Conservation (phyloP, 2,888 invertebrate genomes). For the Caenorhabditis panamensis region DNA sequence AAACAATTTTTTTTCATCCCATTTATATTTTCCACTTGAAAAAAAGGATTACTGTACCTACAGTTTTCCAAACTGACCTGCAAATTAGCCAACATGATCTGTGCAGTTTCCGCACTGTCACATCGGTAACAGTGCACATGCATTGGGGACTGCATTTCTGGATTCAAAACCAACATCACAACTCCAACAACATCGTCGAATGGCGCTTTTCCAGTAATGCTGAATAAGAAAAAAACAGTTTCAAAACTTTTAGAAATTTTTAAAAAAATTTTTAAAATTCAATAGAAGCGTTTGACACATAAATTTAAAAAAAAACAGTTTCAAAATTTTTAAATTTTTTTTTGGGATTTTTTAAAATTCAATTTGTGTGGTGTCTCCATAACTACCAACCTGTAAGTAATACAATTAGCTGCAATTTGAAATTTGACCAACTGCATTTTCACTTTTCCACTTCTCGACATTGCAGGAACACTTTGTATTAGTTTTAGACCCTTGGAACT, state of each 20-base stretch:
- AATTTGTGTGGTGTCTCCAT: background rate
- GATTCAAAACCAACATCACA: constrained; percentile 93
- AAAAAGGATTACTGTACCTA: background rate
- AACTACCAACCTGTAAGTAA: constrained; percentile 85
- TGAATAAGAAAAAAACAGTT: constrained; percentile 82
- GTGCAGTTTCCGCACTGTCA: constrained; percentile 94
- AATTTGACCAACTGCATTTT: constrained; percentile 88
- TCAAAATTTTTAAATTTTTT: background rate
- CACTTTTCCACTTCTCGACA: constrained; percentile 81
- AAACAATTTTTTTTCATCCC: too few species aligned
- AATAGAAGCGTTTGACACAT: too few species aligned
- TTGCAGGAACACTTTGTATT: constrained; percentile 87
- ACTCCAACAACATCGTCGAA: constrained; percentile 93
- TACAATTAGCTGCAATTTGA: constrained; percentile 93
- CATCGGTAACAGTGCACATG: constrained; percentile 92
- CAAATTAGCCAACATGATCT: constrained; percentile 88
- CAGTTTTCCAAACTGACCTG: constrained; percentile 46
- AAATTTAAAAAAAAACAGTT: background rate
- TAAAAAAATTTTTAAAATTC: too few species aligned
- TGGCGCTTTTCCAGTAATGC: constrained; percentile 86
- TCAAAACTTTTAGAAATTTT: background rate
- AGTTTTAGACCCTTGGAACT: constrained; percentile 94
- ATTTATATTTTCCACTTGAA: background rate
- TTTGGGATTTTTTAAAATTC: background rate
- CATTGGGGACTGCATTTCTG: constrained; percentile 93